Base-by-base conservation (phyloP, 1,140 invertebrate species). In the Leucophenga varia region DNA sequence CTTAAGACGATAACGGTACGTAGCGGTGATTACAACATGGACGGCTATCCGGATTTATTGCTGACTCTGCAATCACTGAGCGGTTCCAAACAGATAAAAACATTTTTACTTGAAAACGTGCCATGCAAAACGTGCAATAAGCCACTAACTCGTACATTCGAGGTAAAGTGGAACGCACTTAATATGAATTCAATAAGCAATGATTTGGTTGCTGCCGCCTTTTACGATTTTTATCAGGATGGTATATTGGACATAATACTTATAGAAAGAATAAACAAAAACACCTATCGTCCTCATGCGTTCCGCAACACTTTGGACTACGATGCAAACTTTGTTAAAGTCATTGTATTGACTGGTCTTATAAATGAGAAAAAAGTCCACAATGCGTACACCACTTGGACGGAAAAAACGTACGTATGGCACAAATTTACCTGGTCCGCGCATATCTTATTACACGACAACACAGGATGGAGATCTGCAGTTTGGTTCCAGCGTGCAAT, bases 311-410 rank as follows among this genome's bases (percentile, higher is more conserved):
- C 84, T 52, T 78, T 94, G 13, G 89, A 94, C 59, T 93, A 93
- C 71, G 93, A 97, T 77, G 92, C 93, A 0, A 95, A 93, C 75
- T 98, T 97, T 63, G 84, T 97, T 0, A 97, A 97, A 79, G 91
- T 97, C 0, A 90, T 95, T 82, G 93, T 96, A 13, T 79, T 94
- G 0, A 93, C 90, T 52, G 92, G 92, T 6, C 73, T 88, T 16
- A 84, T 80, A n/a, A 89, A 89, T 70, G 81, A 81, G n/a, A 45
- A 79, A 82, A 60, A 83, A 86, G 69, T 83, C 86, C 0, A 82
- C 83, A 38, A 82, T 83, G 12, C 82, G 84, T 45, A 86, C 86
- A 3, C 80, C 84, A 16, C 75, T 89, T n/a, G 85, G 87, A 3
- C 85, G 85, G 28, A 87, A 86, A 52, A 83, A 86, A 58, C 78